phyloP scores from a whole-genome alignment of 2,113 vertebrate species.

The Pionites leucogaster region DNA sequence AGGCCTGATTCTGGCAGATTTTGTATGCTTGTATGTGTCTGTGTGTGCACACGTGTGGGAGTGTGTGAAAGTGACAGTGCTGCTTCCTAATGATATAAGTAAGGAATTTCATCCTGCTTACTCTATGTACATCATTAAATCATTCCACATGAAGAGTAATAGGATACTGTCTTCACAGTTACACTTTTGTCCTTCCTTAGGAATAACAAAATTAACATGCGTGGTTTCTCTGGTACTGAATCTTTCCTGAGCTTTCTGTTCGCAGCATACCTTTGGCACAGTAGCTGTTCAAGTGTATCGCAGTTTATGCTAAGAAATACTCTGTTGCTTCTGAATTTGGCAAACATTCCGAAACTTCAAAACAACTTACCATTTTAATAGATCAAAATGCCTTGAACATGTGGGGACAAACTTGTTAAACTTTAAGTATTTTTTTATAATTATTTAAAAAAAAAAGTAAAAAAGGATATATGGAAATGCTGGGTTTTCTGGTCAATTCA shows the following conservation, averaged over 20 bases:
- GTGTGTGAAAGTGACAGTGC: neutral
- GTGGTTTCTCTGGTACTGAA: neutral
- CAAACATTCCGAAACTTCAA: neutral
- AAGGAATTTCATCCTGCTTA: neutral
- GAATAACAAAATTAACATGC: neutral
- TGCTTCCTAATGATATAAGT: neutral
- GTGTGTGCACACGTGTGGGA: too few relatives aligned
- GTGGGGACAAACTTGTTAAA: neutral
- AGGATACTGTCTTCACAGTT: neutral
- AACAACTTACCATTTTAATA: conserved; percentile 49
- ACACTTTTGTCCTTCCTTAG: neutral
- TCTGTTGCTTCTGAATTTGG: neutral
- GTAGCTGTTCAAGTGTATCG: neutral
- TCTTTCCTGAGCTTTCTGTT: neutral
- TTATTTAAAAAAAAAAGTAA: conserved; percentile 15
- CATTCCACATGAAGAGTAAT: neutral
- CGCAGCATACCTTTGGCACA: neutral
- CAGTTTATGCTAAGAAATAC: neutral
- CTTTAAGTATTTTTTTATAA: neutral
- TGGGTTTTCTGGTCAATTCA: conserved; percentile 18
- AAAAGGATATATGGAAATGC: neutral
- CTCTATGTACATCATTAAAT: neutral
- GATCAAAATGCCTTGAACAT: conserved; percentile 22
- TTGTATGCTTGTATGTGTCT: neutral
- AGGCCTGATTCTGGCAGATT: neutral